Evolutionary conservation across 2,888 invertebrate species (phyloP), one percentile per base, ranked within the genome.

Genomic region (Drosophila emarginata): DNA sequence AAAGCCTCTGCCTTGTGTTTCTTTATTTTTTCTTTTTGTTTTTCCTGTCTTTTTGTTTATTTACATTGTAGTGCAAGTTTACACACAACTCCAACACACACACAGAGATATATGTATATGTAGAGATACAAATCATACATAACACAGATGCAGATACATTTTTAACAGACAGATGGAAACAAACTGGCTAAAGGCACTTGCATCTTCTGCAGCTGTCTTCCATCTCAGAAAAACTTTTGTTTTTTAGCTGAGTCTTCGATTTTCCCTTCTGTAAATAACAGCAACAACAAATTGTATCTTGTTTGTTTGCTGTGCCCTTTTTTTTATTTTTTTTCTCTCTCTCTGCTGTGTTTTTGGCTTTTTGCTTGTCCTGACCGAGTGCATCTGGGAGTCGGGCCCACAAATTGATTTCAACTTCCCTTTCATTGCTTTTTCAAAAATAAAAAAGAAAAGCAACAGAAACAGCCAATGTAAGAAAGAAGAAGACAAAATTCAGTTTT

Each of bases 41-140:
- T 66, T 63, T 67, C 58, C 61, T 73, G 64, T 78, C 69, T 76
- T 58, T 87, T 82, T 82, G 82, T 82, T 82, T 82, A 87, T 82
- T 82, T 82, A 82, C 88, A 85, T 85, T 85, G 86, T 64, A 80
- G 80, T 85, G 61, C 70, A 87, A 82, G 82, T 87, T 85, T 72
- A 82, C 87, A 73, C 77, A 78, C 74, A 45, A 45, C 45, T 45
- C 21, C 40, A 45, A 6, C 3, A 82, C 73, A 76, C 26, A 50
- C 28, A 26, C 64, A 52, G 53, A 53, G 26, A 23, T 56, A 28
- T 28, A 28, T 28, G 5, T 28, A 28, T 28, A n/a, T n/a, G n/a
- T n/a, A 1, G 32, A 9, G 32, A 6, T 39, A 45, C 61, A 54
- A 36, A 26, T 56, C 32, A 32, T 32, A 32, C 32, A 9, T 11